These are phyloP conservation scores for Bos javanicus DNA, from an alignment of 2,113 vertebrate genomes.

Conservation along the genomic window DNA sequence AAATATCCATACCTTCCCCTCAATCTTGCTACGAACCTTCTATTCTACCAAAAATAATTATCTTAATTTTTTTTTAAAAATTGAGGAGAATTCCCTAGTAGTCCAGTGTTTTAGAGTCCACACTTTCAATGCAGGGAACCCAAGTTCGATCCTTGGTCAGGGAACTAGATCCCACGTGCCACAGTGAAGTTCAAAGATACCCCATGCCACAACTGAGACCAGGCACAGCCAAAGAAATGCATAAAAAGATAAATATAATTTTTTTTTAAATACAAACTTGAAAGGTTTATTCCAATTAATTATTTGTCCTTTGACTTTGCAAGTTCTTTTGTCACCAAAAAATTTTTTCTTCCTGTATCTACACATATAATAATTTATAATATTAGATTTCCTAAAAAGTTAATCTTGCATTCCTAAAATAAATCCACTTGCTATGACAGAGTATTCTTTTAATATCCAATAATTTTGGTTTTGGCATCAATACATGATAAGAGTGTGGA, in stretches of 20 bases:
- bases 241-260: neutral
- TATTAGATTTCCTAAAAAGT: neutral
- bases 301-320: neutral
- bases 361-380: neutral
- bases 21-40: neutral
- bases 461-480: slow-evolving; percentile 24
- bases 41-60: neutral
- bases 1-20: neutral
- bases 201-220: neutral
- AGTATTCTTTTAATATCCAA: neutral
- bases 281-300: neutral
- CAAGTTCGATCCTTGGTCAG: neutral
- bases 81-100: neutral
- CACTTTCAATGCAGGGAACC: neutral
- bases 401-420: neutral
- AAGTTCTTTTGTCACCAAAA: neutral
- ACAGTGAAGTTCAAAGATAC: neutral
- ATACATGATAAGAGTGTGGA: neutral
- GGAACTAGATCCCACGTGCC: neutral
- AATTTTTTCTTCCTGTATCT: neutral
- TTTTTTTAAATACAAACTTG: neutral
- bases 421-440: neutral
- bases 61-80: neutral
- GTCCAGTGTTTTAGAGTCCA: neutral
- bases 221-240: neutral